Evolutionary conservation across 2,797 vertebrate genomes (phyloP).

Genomic region (Sebastes steindachneri): DNA sequence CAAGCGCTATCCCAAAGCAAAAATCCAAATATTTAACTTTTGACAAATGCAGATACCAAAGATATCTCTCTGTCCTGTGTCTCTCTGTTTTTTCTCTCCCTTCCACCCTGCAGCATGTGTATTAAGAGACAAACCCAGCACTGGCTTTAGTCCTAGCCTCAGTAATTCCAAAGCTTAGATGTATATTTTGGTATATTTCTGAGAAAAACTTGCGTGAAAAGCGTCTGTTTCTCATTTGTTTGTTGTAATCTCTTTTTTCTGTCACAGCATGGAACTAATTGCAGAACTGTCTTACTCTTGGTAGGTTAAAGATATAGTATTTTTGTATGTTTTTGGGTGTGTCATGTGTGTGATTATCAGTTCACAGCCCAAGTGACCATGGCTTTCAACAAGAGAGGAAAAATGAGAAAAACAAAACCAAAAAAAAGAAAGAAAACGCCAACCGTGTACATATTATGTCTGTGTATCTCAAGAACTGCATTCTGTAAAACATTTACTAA

Average conservation of each 20-base stretch:
- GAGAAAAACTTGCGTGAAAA: conserved; percentile 88
- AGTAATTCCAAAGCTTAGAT: conserved; percentile 99
- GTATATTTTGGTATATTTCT: conserved; percentile 99
- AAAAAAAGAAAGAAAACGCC: conserved; percentile 51
- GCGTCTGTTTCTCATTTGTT: conserved; percentile 91
- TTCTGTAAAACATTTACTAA: conserved; percentile 83
- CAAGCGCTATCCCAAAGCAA: conserved; percentile 99
- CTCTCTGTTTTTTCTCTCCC: conserved; percentile 75
- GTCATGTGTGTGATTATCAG: conserved; percentile 94
- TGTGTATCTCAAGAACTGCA: conserved; percentile 84
- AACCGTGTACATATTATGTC: conserved; percentile 92
- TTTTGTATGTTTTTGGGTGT: conserved; percentile 99
- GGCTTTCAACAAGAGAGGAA: conserved; percentile 80
- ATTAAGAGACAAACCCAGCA: conserved; percentile 99
- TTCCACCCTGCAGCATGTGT: conserved; percentile 97
- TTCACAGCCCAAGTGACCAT: conserved; percentile 98
- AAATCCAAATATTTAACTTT: conserved; percentile 99
- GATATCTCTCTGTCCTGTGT: conserved; percentile 86
- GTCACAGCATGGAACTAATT: conserved; percentile 98
- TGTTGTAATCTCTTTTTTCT: conserved; percentile 94
- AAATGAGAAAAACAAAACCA: conserved; percentile 6
- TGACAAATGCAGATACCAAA: conserved; percentile 99
- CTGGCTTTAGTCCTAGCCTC: conserved; percentile 99
- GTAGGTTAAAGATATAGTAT: conserved; percentile 99
- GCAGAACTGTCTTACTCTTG: conserved; percentile 98